Evolutionary conservation across 2,888 invertebrate genomes (phyloP), one percentile per base, ranked within the genome.

Genomic region (Portevinia maculata): DNA sequence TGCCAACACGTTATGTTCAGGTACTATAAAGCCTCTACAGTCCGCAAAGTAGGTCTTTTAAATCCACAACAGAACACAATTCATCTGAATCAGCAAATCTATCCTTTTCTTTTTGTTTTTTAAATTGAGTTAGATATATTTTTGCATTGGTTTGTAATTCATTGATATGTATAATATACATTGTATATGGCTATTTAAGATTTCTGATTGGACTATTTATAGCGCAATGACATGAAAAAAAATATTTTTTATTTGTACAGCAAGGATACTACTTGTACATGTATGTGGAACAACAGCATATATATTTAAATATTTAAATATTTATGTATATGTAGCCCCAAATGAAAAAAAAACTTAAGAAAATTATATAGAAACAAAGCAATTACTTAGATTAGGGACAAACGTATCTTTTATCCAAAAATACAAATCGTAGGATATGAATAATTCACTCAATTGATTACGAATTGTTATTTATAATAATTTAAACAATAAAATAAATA

Each of bases 391-490:
- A 44, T 21, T 81, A 81, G 60, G 57, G 37, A 39, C 4, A 28
- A 64, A 70, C 32, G 65, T 73, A 73, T 79, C 75, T 69, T 55
- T 64, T 67, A 75, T 46, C 39, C 52, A 39, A 44, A 39, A 9
- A 44, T 9, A 44, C 9, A 62, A 39, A 52, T 50, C 53, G 17
- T 48, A 75, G 21, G 28, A 53, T 50, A 71, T 46, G 11, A 70
- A 71, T 62, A 53, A 52, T 50, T 78, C 70, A 65, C 62, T 37
- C 44, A 74, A 67, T 32, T 15, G 7, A 41, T 52, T 60, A 62
- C 62, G 71, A 67, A 78, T 78, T 83, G 83, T 83, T 71, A 83
- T 83, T 78, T 81, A 64, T 76, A 78, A 64, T 50, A 83, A 65
- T 78, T 41, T 17, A 67, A 76, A 55, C n/a, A 55, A 21, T n/a